Evolutionary conservation across 2,888 invertebrate genomes (phyloP).

Genomic region (Crematogaster levior): DNA sequence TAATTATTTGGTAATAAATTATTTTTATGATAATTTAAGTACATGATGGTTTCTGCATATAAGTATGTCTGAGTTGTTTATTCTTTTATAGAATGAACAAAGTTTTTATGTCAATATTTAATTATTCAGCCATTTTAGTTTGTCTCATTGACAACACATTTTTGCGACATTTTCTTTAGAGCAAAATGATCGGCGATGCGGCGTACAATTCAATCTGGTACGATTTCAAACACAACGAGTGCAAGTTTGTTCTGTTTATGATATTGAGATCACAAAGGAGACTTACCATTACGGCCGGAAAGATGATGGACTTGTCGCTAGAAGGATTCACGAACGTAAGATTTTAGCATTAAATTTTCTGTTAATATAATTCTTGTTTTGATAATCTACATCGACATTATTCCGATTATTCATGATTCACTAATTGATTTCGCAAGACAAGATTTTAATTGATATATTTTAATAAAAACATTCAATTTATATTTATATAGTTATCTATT

Average conservation of each 20-base stretch:
- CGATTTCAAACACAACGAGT: slow-evolving; percentile 53
- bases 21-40: neutral
- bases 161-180: slow-evolving; percentile 53
- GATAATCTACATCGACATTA: neutral
- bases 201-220: slow-evolving; percentile 68
- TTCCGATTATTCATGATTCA: neutral
- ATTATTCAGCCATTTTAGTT: no score
- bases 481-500: neutral
- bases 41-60: neutral
- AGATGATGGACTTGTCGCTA: slow-evolving; percentile 60
- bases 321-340: slow-evolving; percentile 61
- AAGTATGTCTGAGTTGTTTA: neutral
- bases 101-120: slow-evolving; percentile 4
- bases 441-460: neutral
- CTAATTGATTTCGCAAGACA: neutral
- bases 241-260: slow-evolving; percentile 56
- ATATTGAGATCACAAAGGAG: slow-evolving; percentile 64
- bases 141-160: neutral
- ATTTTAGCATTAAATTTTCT: neutral
- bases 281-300: slow-evolving; percentile 61
- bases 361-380: neutral
- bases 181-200: slow-evolving; percentile 55
- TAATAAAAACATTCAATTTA: neutral
- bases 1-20: neutral
- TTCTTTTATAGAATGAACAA: neutral